Percentiles rank a stretch among this genome's conserved stretches.
Evolutionary conservation across 2,797 vertebrate species (phyloP).

Genomic region (Parambassis ranga): DNA sequence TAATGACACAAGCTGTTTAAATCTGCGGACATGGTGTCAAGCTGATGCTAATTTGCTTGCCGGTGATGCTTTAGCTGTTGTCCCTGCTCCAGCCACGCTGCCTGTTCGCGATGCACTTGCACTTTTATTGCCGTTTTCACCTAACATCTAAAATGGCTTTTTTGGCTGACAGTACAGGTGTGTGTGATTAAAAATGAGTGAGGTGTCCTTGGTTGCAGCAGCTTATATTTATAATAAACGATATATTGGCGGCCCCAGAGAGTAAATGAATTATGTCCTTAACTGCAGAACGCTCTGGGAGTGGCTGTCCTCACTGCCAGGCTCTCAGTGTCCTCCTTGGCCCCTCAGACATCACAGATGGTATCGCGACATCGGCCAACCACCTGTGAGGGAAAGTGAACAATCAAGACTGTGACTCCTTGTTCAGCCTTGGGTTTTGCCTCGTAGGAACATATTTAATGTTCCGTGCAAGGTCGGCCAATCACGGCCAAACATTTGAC

Average conservation of each 20-base stretch:
- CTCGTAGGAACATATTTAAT: conserved; percentile 43
- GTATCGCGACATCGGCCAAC: conserved; percentile 45
- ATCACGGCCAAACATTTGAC: conserved; percentile 10
- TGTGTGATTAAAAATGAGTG: conserved; percentile 33
- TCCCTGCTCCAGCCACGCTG: conserved; percentile 44
- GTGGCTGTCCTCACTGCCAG: conserved; percentile 57
- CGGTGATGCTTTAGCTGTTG: conserved; percentile 62
- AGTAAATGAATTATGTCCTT: conserved; percentile 63
- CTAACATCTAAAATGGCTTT: conserved; percentile 64
- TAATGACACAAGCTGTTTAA: conserved; percentile 68
- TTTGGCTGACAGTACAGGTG: conserved; percentile 56
- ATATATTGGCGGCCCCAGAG: conserved; percentile 37
- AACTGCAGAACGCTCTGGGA: conserved; percentile 49
- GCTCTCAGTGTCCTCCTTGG: conserved; percentile 64
- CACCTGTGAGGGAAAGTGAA: conserved; percentile 61
- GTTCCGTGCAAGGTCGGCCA: conserved; percentile 58
- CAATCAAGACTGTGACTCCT: conserved; percentile 37
- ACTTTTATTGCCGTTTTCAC: conserved; percentile 61
- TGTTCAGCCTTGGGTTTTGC: conserved; percentile 40
- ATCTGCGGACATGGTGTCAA: conserved; percentile 62
- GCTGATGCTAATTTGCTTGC: conserved; percentile 69
- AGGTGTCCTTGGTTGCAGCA: conserved; percentile 56
- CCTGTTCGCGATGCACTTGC: conserved; percentile 39
- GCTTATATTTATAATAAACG: conserved; percentile 64
- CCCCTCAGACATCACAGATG: conserved; percentile 61